Evolutionary conservation across 2,113 vertebrate species (phyloP).

Genomic region (Catharus bicknelli): DNA sequence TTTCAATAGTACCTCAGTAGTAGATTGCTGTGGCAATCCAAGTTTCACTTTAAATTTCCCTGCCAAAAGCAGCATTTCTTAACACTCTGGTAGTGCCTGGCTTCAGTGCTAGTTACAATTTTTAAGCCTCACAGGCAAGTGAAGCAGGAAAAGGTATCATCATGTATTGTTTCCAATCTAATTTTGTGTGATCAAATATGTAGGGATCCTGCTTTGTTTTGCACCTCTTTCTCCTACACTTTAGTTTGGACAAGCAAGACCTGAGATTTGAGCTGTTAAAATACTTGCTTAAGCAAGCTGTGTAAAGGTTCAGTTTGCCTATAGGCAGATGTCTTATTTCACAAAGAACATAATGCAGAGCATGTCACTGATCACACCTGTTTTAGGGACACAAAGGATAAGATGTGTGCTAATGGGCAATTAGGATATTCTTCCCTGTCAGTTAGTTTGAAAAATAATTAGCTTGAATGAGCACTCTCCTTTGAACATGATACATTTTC

Average conservation of each 20-base stretch:
- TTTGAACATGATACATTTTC: conserved; percentile 3
- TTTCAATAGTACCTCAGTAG: background rate
- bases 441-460: conserved; percentile 57
- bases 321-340: background rate
- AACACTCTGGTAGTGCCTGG: background rate
- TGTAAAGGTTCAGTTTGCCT: background rate
- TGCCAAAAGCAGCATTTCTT: background rate
- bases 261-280: background rate
- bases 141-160: background rate
- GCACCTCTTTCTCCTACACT: background rate
- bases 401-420: conserved; percentile 58
- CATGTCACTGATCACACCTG: background rate
- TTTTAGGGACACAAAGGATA: background rate
- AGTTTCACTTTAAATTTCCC: background rate
- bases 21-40: background rate
- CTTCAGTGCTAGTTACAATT: background rate
- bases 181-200: background rate
- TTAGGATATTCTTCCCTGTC: conserved; percentile 52
- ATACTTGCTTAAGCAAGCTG: background rate
- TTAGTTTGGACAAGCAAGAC: background rate
- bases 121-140: background rate
- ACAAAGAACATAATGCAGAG: background rate
- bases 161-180: background rate
- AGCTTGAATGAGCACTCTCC: conserved; percentile 22
- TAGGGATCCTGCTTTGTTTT: background rate